These are phyloP conservation scores for Oxycera nigricornis DNA, from an alignment of 2,888 invertebrate species.

Conservation along the genomic window DNA sequence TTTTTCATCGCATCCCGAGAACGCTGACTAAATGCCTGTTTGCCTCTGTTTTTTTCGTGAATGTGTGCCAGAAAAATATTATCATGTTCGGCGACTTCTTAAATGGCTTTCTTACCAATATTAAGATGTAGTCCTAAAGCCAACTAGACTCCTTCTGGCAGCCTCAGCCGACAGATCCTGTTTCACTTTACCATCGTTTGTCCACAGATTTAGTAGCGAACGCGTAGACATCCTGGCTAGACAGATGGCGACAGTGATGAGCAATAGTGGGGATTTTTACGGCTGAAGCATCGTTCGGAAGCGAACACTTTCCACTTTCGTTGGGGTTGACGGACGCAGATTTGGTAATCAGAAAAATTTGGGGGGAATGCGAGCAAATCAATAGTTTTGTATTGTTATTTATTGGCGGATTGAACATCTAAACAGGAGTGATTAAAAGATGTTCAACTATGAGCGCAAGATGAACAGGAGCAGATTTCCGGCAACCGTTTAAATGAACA, in stretches of 20 bases:
- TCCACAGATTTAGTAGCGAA: background rate
- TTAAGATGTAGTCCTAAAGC: constrained; percentile 15
- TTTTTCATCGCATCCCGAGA: background rate
- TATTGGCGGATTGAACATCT: too few relatives aligned
- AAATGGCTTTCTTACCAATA: constrained; percentile 11
- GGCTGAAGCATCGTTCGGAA: background rate
- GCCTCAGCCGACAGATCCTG: background rate
- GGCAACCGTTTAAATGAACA: too few relatives aligned
- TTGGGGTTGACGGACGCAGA: too few relatives aligned
- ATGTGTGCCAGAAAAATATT: constrained; percentile 8
- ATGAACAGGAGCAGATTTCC: too few relatives aligned
- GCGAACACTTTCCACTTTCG: too few relatives aligned
- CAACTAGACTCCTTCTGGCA: background rate
- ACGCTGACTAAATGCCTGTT: background rate
- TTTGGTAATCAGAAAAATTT: too few relatives aligned
- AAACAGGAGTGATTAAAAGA: too few relatives aligned
- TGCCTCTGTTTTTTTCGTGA: background rate
- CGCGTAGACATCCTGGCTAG: constrained; percentile 41
- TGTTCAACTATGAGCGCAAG: too few relatives aligned
- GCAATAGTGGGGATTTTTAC: background rate
- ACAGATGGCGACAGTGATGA: constrained; percentile 43
- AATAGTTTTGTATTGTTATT: too few relatives aligned
- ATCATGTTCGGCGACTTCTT: background rate
- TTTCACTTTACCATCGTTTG: background rate
- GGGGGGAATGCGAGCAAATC: too few relatives aligned